phyloP scores from a whole-genome alignment of 2,888 invertebrate genomes.

The Phania funesta region DNA sequence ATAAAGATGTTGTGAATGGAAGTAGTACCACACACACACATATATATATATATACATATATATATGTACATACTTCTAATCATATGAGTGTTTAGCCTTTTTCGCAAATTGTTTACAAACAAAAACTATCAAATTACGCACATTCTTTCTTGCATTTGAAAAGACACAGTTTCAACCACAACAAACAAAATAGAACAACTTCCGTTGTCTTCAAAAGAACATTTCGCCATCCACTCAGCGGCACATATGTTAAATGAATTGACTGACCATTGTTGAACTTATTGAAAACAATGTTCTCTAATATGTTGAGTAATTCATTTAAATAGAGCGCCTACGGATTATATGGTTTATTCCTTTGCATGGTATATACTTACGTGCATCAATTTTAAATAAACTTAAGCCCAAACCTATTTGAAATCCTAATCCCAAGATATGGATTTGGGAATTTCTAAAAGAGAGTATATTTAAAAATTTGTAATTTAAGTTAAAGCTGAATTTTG shows the following conservation, averaged over 20 bases:
- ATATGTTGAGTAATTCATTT: slow-evolving; percentile 64
- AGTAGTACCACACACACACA: too few relatives aligned
- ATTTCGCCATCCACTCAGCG: slow-evolving; percentile 32
- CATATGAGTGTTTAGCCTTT: slow-evolving; percentile 63
- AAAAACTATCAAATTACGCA: slow-evolving; percentile 75
- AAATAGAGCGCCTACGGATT: slow-evolving; percentile 64
- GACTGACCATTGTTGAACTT: slow-evolving; percentile 41
- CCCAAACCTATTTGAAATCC: slow-evolving; percentile 51
- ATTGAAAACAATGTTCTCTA: slow-evolving; percentile 46
- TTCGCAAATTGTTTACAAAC: slow-evolving; percentile 42
- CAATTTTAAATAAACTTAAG: slow-evolving; percentile 42
- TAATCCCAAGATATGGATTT: slow-evolving; percentile 59
- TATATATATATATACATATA: too few relatives aligned
- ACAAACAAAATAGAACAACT: slow-evolving; percentile 33
- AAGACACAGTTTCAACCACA: slow-evolving; percentile 15
- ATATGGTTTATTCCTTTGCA: slow-evolving; percentile 23
- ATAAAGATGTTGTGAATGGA: too few relatives aligned
- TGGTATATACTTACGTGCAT: background rate
- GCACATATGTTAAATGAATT: slow-evolving; percentile 6
- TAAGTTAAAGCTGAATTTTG: too few relatives aligned
- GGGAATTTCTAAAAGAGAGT: background rate
- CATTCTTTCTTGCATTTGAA: slow-evolving; percentile 50
- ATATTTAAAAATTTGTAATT: too few relatives aligned
- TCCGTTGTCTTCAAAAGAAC: slow-evolving; percentile 45
- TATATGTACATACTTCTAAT: too few relatives aligned